These are phyloP conservation scores for Eubasilissa regina DNA, from an alignment of 1,140 invertebrate genomes.

Conservation along the genomic window DNA sequence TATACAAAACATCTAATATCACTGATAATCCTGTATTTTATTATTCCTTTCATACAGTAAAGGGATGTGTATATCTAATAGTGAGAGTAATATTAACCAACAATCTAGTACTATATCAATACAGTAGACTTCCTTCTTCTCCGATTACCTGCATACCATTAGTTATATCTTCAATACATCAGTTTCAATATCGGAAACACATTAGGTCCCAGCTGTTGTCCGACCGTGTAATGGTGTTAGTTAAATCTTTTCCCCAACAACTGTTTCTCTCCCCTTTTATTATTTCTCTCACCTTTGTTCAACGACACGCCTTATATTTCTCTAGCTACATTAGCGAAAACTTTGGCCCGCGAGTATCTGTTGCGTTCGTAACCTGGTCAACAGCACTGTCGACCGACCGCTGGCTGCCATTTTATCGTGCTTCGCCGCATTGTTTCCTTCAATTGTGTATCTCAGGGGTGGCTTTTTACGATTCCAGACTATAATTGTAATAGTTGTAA, in stretches of 20 bases:
- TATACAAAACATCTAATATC: too few species aligned
- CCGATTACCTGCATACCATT: conserved; percentile 3
- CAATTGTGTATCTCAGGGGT: background rate
- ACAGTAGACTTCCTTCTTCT: too few species aligned
- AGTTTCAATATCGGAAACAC: conserved; percentile 19
- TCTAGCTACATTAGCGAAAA: background rate
- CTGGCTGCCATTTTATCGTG: background rate
- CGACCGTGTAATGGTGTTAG: background rate
- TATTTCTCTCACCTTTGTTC: background rate
- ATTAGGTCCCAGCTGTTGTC: conserved; percentile 3
- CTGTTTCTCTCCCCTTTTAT: background rate
- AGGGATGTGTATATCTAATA: too few species aligned
- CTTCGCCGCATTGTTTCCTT: background rate
- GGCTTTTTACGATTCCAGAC: too few species aligned
- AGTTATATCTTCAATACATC: background rate
- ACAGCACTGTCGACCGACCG: background rate
- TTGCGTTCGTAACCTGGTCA: too few species aligned
- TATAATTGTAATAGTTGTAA: too few species aligned
- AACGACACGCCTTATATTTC: too few species aligned
- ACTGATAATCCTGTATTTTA: too few species aligned
- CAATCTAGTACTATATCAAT: too few species aligned
- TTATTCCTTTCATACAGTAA: too few species aligned
- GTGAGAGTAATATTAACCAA: too few species aligned
- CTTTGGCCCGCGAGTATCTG: background rate
- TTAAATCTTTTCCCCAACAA: conserved; percentile 1